A percentile compares a stretch with the other conserved stretches of the same genome.
These are phyloP conservation scores for Pogonomyrmex barbatus DNA, from an alignment of 1,140 invertebrate species.

Conservation along the genomic window DNA sequence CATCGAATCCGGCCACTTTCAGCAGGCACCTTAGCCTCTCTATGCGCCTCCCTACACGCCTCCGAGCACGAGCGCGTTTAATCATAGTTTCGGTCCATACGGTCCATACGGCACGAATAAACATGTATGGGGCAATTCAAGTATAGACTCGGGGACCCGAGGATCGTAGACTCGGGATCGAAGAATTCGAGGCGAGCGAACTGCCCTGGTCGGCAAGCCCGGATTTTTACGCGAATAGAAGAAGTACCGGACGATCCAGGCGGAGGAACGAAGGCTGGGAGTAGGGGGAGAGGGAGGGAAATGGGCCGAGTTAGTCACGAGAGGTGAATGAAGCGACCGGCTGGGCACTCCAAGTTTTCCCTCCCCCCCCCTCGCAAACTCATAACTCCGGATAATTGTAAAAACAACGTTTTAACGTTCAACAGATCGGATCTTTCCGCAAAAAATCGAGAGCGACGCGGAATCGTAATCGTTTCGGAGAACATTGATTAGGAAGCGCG, in stretches of 20 bases:
- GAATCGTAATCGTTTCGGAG: background rate
- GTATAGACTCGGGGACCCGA: conserved; percentile 1
- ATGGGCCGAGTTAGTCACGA: conserved; percentile 75
- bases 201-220: conserved; percentile 45
- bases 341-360: conserved; percentile 1
- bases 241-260: conserved; percentile 15
- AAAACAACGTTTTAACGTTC: background rate
- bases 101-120: conserved; percentile 51
- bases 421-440: background rate
- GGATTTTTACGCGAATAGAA: conserved; percentile 35
- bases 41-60: conserved; percentile 51
- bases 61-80: conserved; percentile 52
- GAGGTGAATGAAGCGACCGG: conserved; percentile 62
- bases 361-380: conserved; percentile 32
- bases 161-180: background rate
- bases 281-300: conserved; percentile 41
- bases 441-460: background rate
- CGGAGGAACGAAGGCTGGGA: background rate
- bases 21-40: conserved; percentile 59
- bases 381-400: conserved; percentile 45
- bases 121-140: conserved; percentile 11
- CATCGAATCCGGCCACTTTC: conserved; percentile 51
- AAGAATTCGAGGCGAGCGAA: conserved; percentile 48
- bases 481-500: background rate
- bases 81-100: conserved; percentile 63